Conservation (phyloP, 23 tunicate species). For the Trididemnum miniatum region DNA sequence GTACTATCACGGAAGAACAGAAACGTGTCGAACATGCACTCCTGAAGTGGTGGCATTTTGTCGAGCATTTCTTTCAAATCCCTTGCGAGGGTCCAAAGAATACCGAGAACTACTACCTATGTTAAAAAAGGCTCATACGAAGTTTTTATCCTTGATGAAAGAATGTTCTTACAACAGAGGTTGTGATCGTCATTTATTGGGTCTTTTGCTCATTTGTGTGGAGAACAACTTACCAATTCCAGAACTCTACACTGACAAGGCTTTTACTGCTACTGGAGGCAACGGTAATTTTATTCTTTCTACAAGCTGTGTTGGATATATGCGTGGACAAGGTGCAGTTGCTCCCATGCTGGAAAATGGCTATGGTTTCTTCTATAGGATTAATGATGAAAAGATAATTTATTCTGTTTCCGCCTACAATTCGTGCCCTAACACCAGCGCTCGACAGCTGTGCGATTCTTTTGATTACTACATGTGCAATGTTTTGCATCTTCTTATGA, state of each 20-base stretch:
- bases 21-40: constrained; percentile 89
- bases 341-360: constrained; percentile 91
- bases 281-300: constrained; percentile 88
- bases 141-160: constrained; percentile 68
- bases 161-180: constrained; percentile 66
- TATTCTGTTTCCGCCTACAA: constrained; percentile 60
- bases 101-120: constrained; percentile 15
- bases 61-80: constrained; percentile 31
- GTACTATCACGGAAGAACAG: constrained; percentile 92
- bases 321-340: constrained; percentile 74
- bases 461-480: constrained; percentile 30
- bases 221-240: constrained; percentile 63
- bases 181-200: constrained; percentile 93
- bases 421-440: constrained; percentile 46
- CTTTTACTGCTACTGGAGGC: constrained; percentile 71
- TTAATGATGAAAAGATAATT: constrained; percentile 57
- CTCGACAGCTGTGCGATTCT: constrained; percentile 36
- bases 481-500: constrained; percentile 40
- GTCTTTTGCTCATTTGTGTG: constrained; percentile 46
- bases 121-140: constrained; percentile 56
- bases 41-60: constrained; percentile 84
- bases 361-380: constrained; percentile 89
- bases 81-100: constrained; percentile 10
- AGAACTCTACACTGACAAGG: constrained; percentile 74
- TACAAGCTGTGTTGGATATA: constrained; percentile 79